Base-by-base conservation (phyloP, 2,888 invertebrate species). In the Tenthredo livida region DNA sequence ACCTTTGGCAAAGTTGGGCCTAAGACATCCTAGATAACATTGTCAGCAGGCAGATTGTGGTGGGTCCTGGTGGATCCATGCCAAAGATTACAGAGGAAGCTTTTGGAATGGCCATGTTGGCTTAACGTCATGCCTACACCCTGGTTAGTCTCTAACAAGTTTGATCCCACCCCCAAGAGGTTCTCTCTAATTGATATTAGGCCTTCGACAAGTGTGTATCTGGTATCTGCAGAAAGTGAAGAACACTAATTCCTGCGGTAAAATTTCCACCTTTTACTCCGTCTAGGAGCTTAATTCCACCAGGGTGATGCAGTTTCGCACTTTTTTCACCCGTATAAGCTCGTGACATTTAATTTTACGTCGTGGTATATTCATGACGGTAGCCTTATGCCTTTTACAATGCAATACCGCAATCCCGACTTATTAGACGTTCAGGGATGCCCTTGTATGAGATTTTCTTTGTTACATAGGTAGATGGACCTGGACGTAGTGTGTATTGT, bases 21-120 rank as follows among this genome's bases (percentile, higher is more conserved):
- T 5, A 15, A 80, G 37, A 78, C 21, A 25, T 78, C 33, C 78
- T 25, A 61, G 78, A 40, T 78, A 78, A 78, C 78, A 78, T 78
- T 78, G 78, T 58, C 58, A 61, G 58, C 50, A 58, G 78, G 37
- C 33, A 54, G 58, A 78, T 78, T 58, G 58, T 40, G 78, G 58
- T 40, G n/a, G 21, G 78, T 21, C 37, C 47, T n/a, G 54, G 78
- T 54, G 78, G 37, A 78, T 54, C 58, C 33, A 58, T 78, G 78
- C 78, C 78, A 80, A 80, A 80, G 80, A 58, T 80, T 61, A 80
- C 40, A 61, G 40, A 58, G 40, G 6, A 2, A 33, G 78, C 54
- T 78, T 78, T 54, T 47, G 37, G 37, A 78, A 78, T 33, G 7
- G 78, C 12, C 78, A n/a, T 61, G 40, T 80, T 40, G 61, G 80